Base-by-base conservation (phyloP, 2,888 invertebrate species). In the Spicauda simplicius region DNA sequence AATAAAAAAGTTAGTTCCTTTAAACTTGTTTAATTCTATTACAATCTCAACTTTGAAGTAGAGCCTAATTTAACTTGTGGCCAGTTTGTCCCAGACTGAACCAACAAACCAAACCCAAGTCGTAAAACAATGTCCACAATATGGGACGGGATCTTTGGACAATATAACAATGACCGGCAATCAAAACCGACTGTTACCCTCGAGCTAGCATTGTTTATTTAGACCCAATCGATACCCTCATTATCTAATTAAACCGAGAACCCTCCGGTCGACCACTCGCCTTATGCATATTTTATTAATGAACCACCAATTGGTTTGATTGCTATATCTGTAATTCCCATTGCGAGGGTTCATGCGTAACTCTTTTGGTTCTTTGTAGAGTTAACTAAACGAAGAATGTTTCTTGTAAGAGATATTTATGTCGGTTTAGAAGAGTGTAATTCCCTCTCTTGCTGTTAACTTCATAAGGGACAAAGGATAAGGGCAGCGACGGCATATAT, bases 111-210 rank as follows among this genome's bases (percentile, higher is more conserved):
- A 8, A 50, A 50, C 10, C 18, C 48, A 48, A 50, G 50, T 50
- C 50, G 18, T 50, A 50, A 50, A 50, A 50, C 48, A 48, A 48
- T 14, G 48, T 50, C 50, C 50, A 18, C 50, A 50, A 18, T 50
- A 50, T 50, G 10, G 50, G 50, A 50, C 50, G 20, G 20, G n/a
- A 14, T 58, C 20, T 41, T 45, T 58, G 20, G 58, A 58, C n/a
- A 20, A 45, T 61, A 72, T 71, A 75, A 79, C 78, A 85, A 81
- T 81, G 75, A 76, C 79, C 78, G 74, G 79, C 80, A 83, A 86
- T 84, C 80, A 78, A 84, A 85, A 77, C 64, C 50, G 18, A 45
- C 48, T 59, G 12, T 54, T 62, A 50, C 56, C 64, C 56, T 64
- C 33, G 41, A 45, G 20, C 45, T 45, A 19, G 56, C 57, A 57